A percentile compares a stretch with the other conserved stretches of the same genome.
Conservation (phyloP, 2,113 vertebrate species). For the Opisthocomus hoazin region DNA sequence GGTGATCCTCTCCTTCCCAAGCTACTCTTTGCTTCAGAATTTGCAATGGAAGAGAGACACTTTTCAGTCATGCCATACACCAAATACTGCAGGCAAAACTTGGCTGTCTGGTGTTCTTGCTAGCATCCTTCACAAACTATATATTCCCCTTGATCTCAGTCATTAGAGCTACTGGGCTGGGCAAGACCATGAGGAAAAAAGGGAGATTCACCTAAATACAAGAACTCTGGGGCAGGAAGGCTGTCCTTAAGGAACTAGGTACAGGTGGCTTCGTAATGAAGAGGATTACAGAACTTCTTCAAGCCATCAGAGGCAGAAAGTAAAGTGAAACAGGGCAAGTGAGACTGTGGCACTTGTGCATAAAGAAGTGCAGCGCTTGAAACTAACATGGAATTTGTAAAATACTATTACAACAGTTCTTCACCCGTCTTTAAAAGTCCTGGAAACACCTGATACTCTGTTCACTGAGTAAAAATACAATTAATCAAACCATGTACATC, state of each 20-base stretch:
- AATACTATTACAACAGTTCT: not conserved
- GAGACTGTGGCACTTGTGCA: not conserved
- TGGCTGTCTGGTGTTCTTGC: not conserved
- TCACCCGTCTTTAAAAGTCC: not conserved
- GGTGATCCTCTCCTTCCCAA: not conserved
- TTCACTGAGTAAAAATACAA: not conserved
- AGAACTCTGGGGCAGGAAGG: not conserved
- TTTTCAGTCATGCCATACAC: not conserved
- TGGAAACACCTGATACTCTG: not conserved
- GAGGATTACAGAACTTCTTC: not conserved
- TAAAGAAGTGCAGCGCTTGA: not conserved
- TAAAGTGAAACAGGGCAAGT: not conserved
- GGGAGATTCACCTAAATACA: not conserved
- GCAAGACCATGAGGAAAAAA: not conserved
- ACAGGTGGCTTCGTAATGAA: not conserved
- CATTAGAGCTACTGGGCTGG: not conserved
- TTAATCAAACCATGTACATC: not conserved
- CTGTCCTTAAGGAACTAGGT: not conserved
- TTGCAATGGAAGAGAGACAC: not conserved
- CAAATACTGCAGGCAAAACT: not conserved
- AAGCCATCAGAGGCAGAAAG: not conserved
- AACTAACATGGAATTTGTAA: not conserved
- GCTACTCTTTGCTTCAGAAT: not conserved
- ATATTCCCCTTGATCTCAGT: not conserved
- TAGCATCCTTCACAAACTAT: not conserved